These are phyloP conservation scores for Eidolon helvum DNA, from an alignment of 2,113 vertebrate genomes.

Conservation along the genomic window DNA sequence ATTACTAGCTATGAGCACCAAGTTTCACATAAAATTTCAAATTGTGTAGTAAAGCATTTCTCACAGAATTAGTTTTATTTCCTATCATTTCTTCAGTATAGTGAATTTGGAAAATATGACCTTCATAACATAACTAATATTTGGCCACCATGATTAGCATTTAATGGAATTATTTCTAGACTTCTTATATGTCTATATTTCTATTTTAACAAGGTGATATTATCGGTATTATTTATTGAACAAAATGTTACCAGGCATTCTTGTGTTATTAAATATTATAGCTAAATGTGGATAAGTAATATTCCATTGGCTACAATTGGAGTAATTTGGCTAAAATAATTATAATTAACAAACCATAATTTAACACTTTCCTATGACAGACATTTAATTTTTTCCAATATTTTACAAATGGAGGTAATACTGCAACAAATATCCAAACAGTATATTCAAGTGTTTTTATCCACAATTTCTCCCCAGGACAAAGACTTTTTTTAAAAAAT, in stretches of 20 bases:
- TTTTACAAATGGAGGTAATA: neutral
- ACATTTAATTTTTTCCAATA: neutral
- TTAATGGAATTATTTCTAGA: neutral
- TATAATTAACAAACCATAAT: neutral
- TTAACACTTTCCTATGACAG: neutral
- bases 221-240: neutral
- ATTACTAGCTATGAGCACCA: neutral
- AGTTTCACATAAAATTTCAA: neutral
- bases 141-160: neutral
- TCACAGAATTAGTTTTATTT: neutral
- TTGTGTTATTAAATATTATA: neutral
- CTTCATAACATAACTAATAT: neutral
- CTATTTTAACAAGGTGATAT: neutral
- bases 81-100: neutral
- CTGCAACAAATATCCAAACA: neutral
- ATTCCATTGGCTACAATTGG: neutral
- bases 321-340: constrained; percentile 14
- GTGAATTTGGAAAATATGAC: neutral
- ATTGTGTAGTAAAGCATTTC: neutral
- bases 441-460: neutral
- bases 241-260: neutral
- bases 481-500: neutral
- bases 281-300: neutral
- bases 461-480: neutral
- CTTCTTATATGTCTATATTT: neutral